Evolutionary conservation across 2,797 vertebrate species (phyloP).

Genomic region (Salmo trutta): DNA sequence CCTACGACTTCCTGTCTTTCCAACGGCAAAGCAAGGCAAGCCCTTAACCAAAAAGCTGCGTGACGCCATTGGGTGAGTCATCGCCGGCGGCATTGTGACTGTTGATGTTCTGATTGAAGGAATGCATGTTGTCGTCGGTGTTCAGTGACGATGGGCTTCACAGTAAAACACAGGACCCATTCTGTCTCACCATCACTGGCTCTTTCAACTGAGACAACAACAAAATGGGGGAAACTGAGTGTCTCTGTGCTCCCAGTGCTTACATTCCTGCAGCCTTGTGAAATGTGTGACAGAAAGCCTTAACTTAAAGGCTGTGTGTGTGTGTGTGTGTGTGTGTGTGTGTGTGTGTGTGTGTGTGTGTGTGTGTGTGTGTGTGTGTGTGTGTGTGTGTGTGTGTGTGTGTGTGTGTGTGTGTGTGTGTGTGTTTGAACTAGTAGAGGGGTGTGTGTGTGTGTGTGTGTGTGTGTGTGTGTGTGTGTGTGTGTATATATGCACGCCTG

Average conservation of each 20-base stretch:
- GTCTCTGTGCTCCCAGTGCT: background rate
- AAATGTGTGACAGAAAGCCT: background rate
- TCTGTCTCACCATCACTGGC: background rate
- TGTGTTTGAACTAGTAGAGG: too few relatives aligned
- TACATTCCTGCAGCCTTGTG: background rate
- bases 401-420: too few relatives aligned
- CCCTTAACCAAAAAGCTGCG: background rate
- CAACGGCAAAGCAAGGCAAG: background rate
- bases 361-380: too few relatives aligned
- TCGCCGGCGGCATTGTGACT: background rate
- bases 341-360: too few relatives aligned
- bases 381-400: too few relatives aligned
- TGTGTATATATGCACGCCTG: background rate
- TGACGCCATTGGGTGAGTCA: background rate
- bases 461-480: too few relatives aligned
- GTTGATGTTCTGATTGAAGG: background rate
- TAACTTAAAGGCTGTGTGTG: background rate
- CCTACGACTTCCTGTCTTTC: too few relatives aligned
- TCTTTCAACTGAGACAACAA: background rate
- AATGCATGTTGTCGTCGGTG: background rate
- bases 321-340: too few relatives aligned
- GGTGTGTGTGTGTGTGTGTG: too few relatives aligned
- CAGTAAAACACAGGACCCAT: background rate
- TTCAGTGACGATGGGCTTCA: background rate
- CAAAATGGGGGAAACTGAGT: background rate